phyloP scores from a whole-genome alignment of 2,113 vertebrate species.

The Gambusia holbrooki region DNA sequence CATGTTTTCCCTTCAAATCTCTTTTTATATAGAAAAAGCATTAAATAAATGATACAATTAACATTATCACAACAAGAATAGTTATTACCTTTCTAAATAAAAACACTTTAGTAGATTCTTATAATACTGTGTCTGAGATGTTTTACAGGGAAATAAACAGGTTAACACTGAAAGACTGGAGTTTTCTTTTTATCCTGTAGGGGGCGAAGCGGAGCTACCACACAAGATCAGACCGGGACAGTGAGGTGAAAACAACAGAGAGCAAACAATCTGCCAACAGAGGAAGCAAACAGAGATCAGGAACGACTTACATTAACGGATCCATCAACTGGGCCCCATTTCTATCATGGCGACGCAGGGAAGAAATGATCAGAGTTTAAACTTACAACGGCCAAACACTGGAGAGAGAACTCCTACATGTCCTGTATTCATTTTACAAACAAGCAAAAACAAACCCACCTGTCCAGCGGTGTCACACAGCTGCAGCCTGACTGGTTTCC shows the following conservation, averaged over 20 bases:
- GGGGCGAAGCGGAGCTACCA: slow-evolving; percentile 29
- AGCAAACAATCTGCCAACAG: background rate
- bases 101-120: no score
- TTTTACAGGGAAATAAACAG: no score
- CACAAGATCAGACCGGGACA: background rate
- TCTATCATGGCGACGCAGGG: slow-evolving; percentile 33
- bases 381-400: background rate
- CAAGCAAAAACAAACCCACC: slow-evolving; percentile 73
- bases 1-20: no score
- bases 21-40: no score
- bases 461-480: slow-evolving; percentile 94
- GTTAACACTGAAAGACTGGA: no score
- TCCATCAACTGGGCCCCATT: slow-evolving; percentile 69
- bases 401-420: fast-evolving
- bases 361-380: background rate
- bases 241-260: slow-evolving; percentile 20
- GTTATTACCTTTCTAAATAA: no score
- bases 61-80: no score
- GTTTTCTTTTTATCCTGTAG: slow-evolving; percentile 24
- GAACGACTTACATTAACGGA: slow-evolving; percentile 65
- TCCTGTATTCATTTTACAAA: background rate
- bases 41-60: no score
- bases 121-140: no score
- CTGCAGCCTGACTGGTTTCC: slow-evolving; percentile 88
- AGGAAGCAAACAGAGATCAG: background rate